Conservation (phyloP, 1,140 invertebrate species). For the Oedothorax gibbosus region DNA sequence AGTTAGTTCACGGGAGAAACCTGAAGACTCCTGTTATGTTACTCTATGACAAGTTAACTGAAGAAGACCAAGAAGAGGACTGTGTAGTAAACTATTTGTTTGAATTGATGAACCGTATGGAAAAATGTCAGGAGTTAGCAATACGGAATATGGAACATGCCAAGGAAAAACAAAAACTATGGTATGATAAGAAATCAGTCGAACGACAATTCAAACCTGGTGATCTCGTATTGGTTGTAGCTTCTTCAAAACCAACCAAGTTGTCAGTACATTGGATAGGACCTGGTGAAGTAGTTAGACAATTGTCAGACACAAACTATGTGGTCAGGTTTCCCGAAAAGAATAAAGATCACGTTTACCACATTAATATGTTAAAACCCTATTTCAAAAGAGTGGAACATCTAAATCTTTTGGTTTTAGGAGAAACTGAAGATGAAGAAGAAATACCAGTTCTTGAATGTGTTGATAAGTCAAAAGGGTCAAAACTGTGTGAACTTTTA, state of each 20-base stretch:
- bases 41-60: slow-evolving; percentile 2
- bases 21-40: not conserved
- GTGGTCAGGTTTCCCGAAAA: not conserved
- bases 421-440: not conserved
- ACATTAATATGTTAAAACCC: slow-evolving; percentile 24
- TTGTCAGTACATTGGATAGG: slow-evolving; percentile 3
- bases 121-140: slow-evolving; percentile 14
- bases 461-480: not conserved
- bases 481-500: not conserved
- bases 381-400: slow-evolving; percentile 5
- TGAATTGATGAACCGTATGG: slow-evolving; percentile 6
- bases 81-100: slow-evolving; percentile 10
- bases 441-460: not conserved
- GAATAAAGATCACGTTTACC: not conserved
- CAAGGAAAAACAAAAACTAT: slow-evolving; percentile 11
- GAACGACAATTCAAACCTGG: not conserved
- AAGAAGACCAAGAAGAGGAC: not conserved
- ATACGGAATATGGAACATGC: not conserved
- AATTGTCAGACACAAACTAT: slow-evolving; percentile 29
- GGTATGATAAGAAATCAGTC: not conserved
- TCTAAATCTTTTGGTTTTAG: slow-evolving; percentile 9
- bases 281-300: not conserved
- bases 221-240: slow-evolving; percentile 13
- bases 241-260: slow-evolving; percentile 13
- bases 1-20: slow-evolving; percentile 16